These are phyloP conservation scores for Corythaeola cristata DNA, from an alignment of 2,113 vertebrate genomes.

Conservation along the genomic window DNA sequence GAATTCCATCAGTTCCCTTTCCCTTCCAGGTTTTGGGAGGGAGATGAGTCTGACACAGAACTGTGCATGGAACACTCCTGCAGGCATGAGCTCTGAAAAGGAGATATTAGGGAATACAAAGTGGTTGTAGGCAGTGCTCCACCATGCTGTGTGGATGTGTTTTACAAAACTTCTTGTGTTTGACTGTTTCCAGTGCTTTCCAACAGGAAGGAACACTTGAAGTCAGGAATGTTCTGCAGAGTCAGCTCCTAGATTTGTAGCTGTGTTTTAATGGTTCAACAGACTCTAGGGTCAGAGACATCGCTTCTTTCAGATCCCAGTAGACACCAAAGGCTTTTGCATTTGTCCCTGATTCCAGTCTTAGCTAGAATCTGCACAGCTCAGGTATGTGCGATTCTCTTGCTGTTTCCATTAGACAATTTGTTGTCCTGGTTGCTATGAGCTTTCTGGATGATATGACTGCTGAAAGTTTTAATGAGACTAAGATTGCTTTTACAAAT, in stretches of 20 bases:
- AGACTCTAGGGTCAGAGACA: not conserved
- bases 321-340: not conserved
- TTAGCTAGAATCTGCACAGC: not conserved
- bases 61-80: not conserved
- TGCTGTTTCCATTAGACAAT: not conserved
- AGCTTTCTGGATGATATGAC: not conserved
- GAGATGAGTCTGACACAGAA: not conserved
- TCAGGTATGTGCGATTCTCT: not conserved
- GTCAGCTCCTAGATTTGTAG: not conserved
- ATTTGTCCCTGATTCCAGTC: not conserved
- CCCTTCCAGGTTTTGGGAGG: not conserved
- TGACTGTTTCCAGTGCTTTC: not conserved
- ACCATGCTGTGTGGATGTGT: not conserved
- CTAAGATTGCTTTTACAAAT: constrained; percentile 69
- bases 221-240: not conserved
- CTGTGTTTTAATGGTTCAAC: not conserved
- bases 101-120: not conserved
- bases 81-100: not conserved
- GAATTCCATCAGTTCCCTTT: not conserved
- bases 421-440: constrained; percentile 32
- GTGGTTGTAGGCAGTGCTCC: not conserved
- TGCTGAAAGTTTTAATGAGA: constrained; percentile 59
- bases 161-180: not conserved
- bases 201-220: not conserved
- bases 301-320: not conserved